Base-by-base conservation (phyloP, 1,140 invertebrate genomes). In the Lucilia cuprina region DNA sequence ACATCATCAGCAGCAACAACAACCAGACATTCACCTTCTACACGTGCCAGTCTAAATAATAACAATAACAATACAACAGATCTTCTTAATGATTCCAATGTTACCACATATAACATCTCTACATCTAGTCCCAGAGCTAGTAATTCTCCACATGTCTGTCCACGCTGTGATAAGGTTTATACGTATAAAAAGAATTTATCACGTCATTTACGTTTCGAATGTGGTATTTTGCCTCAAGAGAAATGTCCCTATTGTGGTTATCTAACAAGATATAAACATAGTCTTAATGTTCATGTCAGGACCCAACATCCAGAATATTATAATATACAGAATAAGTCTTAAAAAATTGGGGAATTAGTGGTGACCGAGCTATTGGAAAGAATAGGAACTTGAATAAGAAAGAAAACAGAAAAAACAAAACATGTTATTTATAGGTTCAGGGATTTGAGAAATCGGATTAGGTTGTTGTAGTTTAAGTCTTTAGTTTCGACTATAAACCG, bases 91-190 rank as follows among this genome's bases (percentile, higher is more conserved):
- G 10, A 25, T 25, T 49, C 41, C 17, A 82, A 14, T 12, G n/a
- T 17, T n/a, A 74, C 25, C 25, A 30, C 17, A 25, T 5, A 14
- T 12, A 82, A n/a, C 34, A n/a, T 17, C 14, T 17, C 55, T 14
- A 60, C 55, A 60, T 60, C 55, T 14, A 70, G 65, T 25, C 5
- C 14, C 12, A 13, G 25, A 13, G 82, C 21, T 65, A 65, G 50
- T 2, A 47, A 19, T n/a, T n/a, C 19, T 83, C 85, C 83, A 5
- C 89, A 90, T 83, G 84, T 86, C 34, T 95, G 94, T 88, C 91
- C 91, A 10, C 90, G 90, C 19, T 95, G 94, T 86, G 92, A 93
- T n/a, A 93, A 94, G 85, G 88, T 89, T 74, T 95, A 94, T 90
- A 92, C 92, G 17, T 93, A 93, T 87, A 92, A 92, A 82, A 91